These are phyloP conservation scores for Puntigrus tetrazona DNA, from an alignment of 2,113 vertebrate genomes.

Conservation along the genomic window DNA sequence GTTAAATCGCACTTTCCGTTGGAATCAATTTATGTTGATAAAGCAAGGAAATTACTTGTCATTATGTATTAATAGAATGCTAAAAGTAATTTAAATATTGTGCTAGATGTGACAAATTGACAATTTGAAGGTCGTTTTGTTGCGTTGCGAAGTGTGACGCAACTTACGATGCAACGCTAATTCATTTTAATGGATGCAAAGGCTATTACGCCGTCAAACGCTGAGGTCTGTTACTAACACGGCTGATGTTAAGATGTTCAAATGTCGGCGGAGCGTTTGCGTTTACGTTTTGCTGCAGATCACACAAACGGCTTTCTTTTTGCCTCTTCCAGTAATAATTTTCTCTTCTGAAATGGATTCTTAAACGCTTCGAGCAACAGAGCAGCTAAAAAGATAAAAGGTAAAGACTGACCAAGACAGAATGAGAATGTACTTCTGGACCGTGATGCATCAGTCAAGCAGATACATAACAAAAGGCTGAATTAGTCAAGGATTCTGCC, in stretches of 20 bases:
- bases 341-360: background rate
- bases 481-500: constrained; percentile 62
- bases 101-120: background rate
- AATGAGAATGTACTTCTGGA: background rate
- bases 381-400: background rate
- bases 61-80: background rate
- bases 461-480: constrained; percentile 62
- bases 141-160: background rate
- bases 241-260: background rate
- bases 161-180: background rate
- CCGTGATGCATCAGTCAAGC: constrained; percentile 28
- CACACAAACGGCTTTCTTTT: background rate
- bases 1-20: background rate
- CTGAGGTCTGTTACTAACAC: background rate
- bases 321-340: background rate
- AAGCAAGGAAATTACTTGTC: background rate
- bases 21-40: background rate
- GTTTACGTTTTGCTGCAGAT: background rate
- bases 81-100: background rate
- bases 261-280: background rate
- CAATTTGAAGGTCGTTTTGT: background rate
- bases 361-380: background rate
- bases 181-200: background rate
- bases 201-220: background rate
- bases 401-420: background rate